Conservation (phyloP, 2,888 invertebrate genomes). For the Bellardia pandia region DNA sequence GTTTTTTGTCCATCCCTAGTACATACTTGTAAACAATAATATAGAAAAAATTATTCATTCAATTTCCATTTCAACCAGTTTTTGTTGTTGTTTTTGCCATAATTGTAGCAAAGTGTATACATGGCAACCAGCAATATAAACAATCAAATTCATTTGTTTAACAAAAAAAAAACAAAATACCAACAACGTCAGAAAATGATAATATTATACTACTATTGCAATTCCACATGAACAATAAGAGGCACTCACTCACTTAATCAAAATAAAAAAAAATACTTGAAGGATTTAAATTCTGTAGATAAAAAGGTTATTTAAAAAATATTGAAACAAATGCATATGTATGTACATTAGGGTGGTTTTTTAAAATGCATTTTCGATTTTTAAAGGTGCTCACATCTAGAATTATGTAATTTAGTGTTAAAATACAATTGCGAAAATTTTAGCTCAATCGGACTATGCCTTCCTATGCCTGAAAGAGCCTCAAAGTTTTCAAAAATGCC, state of each 20-base stretch:
- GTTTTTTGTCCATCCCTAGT: too few species aligned
- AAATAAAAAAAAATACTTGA: conserved; percentile 35
- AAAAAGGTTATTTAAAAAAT: conserved; percentile 65
- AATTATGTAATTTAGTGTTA: too few species aligned
- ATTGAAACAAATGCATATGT: neutral
- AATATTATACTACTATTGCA: conserved; percentile 30
- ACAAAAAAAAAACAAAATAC: conserved; percentile 12
- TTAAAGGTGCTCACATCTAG: too few species aligned
- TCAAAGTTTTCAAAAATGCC: too few species aligned
- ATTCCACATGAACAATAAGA: conserved; percentile 71
- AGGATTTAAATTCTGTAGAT: conserved; percentile 64
- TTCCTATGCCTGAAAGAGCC: too few species aligned
- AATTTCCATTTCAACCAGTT: conserved; percentile 39
- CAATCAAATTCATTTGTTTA: conserved; percentile 49
- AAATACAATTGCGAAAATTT: too few species aligned
- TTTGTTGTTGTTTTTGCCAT: conserved; percentile 43
- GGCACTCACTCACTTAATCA: conserved; percentile 61
- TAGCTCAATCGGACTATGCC: too few species aligned
- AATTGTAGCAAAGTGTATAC: conserved; percentile 34
- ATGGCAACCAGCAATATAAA: conserved; percentile 57
- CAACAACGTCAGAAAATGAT: conserved; percentile 40
- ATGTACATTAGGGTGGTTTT: too few species aligned
- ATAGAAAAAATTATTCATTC: conserved; percentile 19
- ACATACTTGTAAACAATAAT: neutral
- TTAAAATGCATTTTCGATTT: too few species aligned